These are phyloP conservation scores for Bicyclus anynana DNA, from an alignment of 1,140 invertebrate species.

Conservation along the genomic window DNA sequence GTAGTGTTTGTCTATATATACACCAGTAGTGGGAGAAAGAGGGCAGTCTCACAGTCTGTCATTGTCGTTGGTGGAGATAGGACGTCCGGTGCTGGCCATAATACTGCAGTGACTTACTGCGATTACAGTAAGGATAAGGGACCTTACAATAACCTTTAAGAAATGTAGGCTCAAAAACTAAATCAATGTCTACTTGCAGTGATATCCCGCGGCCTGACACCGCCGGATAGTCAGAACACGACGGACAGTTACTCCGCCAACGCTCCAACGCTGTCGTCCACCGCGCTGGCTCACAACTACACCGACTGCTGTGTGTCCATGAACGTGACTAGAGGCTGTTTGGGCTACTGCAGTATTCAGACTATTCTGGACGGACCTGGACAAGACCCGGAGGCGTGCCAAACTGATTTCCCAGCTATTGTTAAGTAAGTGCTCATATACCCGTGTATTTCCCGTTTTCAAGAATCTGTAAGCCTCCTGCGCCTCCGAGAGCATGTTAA, in stretches of 20 bases:
- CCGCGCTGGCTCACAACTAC: slow-evolving; percentile 82
- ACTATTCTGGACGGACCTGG: slow-evolving; percentile 88
- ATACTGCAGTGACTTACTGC: too few species aligned
- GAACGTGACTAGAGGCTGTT: slow-evolving; percentile 83
- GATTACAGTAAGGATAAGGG: too few species aligned
- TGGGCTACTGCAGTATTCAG: slow-evolving; percentile 90
- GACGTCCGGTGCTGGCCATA: too few species aligned
- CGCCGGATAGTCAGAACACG: slow-evolving; percentile 67
- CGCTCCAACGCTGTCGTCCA: slow-evolving; percentile 57
- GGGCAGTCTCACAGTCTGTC: too few species aligned
- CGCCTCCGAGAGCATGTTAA: too few species aligned
- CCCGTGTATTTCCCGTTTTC: too few species aligned
- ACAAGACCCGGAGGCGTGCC: slow-evolving; percentile 87
- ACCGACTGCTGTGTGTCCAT: slow-evolving; percentile 84
- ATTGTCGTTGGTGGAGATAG: too few species aligned
- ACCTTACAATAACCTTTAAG: too few species aligned
- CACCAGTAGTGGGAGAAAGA: too few species aligned
- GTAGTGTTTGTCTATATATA: too few species aligned
- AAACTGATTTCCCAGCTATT: slow-evolving; percentile 86
- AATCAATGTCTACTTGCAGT: slow-evolving; percentile 62
- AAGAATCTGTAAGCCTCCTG: too few species aligned
- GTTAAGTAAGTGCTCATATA: slow-evolving; percentile 77
- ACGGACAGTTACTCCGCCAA: slow-evolving; percentile 73
- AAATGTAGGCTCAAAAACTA: too few species aligned
- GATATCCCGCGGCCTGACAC: slow-evolving; percentile 76